Base-by-base conservation (phyloP, 2,113 vertebrate genomes). In the Uria lomvia region DNA sequence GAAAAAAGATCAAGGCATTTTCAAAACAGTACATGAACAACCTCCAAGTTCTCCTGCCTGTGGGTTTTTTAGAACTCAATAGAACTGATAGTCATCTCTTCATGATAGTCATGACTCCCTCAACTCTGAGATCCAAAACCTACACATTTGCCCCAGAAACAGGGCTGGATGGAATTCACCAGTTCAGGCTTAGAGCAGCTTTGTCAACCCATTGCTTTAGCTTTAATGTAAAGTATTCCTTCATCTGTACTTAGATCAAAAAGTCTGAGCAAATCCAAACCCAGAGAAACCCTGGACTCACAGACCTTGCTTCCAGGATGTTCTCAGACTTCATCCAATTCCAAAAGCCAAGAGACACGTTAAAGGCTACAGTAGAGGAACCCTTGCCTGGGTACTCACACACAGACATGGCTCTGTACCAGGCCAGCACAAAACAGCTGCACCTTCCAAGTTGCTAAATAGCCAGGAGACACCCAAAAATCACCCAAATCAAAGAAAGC, bases 281-380 rank as follows among this genome's bases (percentile, higher is more conserved):
- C 38, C 34, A 26, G 29, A 60, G 62, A 50, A 49, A 55, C 17
- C 38, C n/a, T 23, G 21, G 8, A 15, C 59, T 65, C 16, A 34
- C 45, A 34, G 10, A 11, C 22, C 11, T 18, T 15, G 14, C 12
- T 29, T 74, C 19, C 60, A 75, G 71, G 68, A 66, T 38, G 15
- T 65, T 29, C 58, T 42, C 34, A 34, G 55, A 59, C 45, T 13
- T 2, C 0, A 0, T 6, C 42, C 36, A 45, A 9, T 50, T 58
- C 77, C 47, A 49, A 74, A 47, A 88, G 10, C 27, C 50, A 32
- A 7, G 14, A 38, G 43, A 42, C 9, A 7, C 3, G 0, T 18
- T 3, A 24, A 49, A 75, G 8, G 12, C 75, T 36, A 12, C 7
- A 40, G 56, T 42, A 27, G 53, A 34, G 8, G 16, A 20, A 29